A percentile compares a stretch with the other conserved stretches of the same genome.
Conservation (phyloP, 2,888 invertebrate species). For the Theretra japonica region DNA sequence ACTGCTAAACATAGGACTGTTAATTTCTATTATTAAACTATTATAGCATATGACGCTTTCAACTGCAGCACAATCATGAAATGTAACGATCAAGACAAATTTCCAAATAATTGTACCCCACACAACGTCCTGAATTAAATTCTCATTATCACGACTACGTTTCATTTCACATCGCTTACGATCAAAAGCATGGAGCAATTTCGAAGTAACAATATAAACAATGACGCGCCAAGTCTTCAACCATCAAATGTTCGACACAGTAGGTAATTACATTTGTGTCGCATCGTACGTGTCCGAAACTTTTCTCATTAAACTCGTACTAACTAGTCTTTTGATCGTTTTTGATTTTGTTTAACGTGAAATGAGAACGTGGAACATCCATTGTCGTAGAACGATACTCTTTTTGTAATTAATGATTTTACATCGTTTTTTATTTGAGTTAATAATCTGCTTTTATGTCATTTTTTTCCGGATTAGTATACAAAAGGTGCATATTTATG, state of each 20-base stretch:
- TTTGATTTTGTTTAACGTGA: background rate
- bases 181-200: too few species aligned
- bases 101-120: too few species aligned
- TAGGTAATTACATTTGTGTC: background rate
- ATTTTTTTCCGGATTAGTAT: background rate
- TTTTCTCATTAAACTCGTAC: conserved; percentile 37
- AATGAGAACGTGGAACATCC: background rate
- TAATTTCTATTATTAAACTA: too few species aligned
- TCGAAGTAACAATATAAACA: background rate
- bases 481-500: too few species aligned
- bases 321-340: conserved; percentile 3
- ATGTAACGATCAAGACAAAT: too few species aligned
- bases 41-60: too few species aligned
- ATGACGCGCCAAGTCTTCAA: background rate
- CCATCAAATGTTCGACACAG: conserved; percentile 10
- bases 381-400: background rate
- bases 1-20: too few species aligned
- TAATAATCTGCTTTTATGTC: background rate
- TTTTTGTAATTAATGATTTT: too few species aligned
- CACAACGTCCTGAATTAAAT: too few species aligned
- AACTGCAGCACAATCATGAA: too few species aligned
- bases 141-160: too few species aligned
- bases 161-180: too few species aligned
- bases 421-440: background rate
- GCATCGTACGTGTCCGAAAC: background rate